Conservation (phyloP, 2,888 invertebrate genomes). For the Antheraea yamamai region DNA sequence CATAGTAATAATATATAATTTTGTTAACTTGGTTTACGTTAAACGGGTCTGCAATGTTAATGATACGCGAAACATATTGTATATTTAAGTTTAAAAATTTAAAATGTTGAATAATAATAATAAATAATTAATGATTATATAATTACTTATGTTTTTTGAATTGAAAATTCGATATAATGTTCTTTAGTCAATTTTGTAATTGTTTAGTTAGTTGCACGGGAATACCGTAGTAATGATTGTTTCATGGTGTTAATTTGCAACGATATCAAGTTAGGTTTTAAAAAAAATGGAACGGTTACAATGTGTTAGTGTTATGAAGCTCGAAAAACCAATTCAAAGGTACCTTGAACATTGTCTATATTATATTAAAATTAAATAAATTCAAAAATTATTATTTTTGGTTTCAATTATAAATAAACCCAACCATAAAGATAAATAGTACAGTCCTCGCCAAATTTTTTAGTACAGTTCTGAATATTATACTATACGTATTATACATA, state of each 20-base stretch:
- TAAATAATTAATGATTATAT: constrained; percentile 25
- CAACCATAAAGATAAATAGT: not conserved
- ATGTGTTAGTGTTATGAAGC: constrained; percentile 79
- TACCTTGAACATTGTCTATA: constrained; percentile 83
- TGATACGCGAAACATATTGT: constrained; percentile 68
- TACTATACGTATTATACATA: no score
- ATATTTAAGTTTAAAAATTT: constrained; percentile 71
- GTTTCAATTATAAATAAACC: constrained; percentile 40
- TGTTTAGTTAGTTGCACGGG: constrained; percentile 67
- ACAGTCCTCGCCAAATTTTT: not conserved
- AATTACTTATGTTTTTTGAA: constrained; percentile 56
- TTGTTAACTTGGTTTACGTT: constrained; percentile 78
- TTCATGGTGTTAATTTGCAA: constrained; percentile 77
- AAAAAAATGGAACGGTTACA: constrained; percentile 70
- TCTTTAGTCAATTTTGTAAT: constrained; percentile 77
- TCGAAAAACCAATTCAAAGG: constrained; percentile 80
- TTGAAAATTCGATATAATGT: constrained; percentile 72
- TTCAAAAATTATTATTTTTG: constrained; percentile 56
- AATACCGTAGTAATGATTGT: constrained; percentile 54
- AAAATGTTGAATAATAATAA: constrained; percentile 55
- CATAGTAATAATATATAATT: constrained; percentile 25
- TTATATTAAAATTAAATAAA: constrained; percentile 83
- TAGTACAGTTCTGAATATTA: not conserved
- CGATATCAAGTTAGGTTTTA: constrained; percentile 67
- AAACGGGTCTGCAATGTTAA: constrained; percentile 79